phyloP scores from a whole-genome alignment of 2,888 invertebrate species.

The Pyrrhopygopsis socrates region DNA sequence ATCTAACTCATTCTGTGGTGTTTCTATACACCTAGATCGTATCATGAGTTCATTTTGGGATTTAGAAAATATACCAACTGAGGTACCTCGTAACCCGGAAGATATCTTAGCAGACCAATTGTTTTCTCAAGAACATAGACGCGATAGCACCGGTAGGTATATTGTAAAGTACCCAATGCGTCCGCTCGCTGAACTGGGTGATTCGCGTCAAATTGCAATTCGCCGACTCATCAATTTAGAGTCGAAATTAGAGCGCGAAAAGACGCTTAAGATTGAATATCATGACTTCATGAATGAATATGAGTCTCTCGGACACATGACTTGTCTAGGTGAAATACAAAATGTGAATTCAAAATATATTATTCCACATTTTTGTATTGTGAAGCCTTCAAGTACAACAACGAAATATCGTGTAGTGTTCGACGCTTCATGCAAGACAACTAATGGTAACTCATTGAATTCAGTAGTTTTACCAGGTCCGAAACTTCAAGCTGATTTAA shows the following conservation, averaged over 20 bases:
- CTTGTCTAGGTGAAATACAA: conserved; percentile 9
- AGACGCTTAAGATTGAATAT: conserved; percentile 20
- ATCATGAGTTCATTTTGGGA: not conserved
- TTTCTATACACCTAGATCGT: not conserved
- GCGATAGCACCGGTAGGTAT: not conserved
- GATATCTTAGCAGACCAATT: not conserved
- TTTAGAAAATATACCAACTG: not conserved
- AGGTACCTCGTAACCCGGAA: not conserved
- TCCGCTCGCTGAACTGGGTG: not conserved
- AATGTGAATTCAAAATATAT: conserved; percentile 34
- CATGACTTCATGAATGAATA: conserved; percentile 55
- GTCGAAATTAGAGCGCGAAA: not conserved
- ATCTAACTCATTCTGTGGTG: not conserved
- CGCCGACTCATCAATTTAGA: conserved; percentile 14
- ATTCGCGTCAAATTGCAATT: not conserved
- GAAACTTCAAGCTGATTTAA: conserved; percentile 42
- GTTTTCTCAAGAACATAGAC: not conserved
- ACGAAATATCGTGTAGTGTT: conserved; percentile 37
- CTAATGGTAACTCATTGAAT: conserved; percentile 39
- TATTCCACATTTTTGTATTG: conserved; percentile 45
- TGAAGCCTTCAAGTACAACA: conserved; percentile 40
- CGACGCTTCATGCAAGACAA: conserved; percentile 36
- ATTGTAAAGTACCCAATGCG: not conserved
- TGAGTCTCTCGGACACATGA: conserved; percentile 52
- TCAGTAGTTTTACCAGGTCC: conserved; percentile 35